These are phyloP conservation scores for Thera britannica DNA, from an alignment of 2,888 invertebrate species.

Conservation along the genomic window DNA sequence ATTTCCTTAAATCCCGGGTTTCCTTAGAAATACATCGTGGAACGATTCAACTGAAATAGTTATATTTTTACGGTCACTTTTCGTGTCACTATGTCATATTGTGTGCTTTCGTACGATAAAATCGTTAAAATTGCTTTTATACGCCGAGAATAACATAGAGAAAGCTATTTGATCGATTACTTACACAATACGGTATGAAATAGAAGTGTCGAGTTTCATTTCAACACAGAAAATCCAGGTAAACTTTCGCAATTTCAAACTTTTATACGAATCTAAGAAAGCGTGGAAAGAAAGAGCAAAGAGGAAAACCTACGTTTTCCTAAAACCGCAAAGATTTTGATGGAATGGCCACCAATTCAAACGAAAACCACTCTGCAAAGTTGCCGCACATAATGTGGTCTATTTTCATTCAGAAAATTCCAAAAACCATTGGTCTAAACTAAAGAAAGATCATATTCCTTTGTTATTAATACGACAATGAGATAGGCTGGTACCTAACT, in stretches of 20 bases:
- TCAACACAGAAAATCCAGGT: conserved; percentile 47
- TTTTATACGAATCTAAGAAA: conserved; percentile 10
- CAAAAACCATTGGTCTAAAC: background rate
- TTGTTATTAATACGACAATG: too few species aligned
- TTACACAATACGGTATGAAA: conserved; percentile 47
- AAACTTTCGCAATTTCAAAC: conserved; percentile 40
- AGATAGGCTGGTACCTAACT: too few species aligned
- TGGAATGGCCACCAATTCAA: background rate
- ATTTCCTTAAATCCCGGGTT: background rate
- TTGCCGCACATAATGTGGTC: background rate
- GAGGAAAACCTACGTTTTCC: too few species aligned
- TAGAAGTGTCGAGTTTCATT: conserved; percentile 45
- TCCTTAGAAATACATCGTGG: conserved; percentile 13
- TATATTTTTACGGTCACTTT: conserved; percentile 67
- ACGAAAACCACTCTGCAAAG: background rate
- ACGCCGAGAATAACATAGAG: conserved; percentile 55
- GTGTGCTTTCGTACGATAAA: conserved; percentile 71
- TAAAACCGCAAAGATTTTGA: conserved; percentile 5
- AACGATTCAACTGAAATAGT: conserved; percentile 50
- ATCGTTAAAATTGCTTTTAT: conserved; percentile 62
- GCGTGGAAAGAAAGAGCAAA: conserved; percentile 2
- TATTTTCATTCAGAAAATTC: conserved; percentile 8
- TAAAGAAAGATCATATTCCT: too few species aligned
- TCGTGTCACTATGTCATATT: conserved; percentile 78
- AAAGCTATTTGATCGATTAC: conserved; percentile 65